Percentiles rank a stretch among this genome's conserved stretches.
phyloP scores from a whole-genome alignment of 2,888 invertebrate species.

The Drosophila algonquin region DNA sequence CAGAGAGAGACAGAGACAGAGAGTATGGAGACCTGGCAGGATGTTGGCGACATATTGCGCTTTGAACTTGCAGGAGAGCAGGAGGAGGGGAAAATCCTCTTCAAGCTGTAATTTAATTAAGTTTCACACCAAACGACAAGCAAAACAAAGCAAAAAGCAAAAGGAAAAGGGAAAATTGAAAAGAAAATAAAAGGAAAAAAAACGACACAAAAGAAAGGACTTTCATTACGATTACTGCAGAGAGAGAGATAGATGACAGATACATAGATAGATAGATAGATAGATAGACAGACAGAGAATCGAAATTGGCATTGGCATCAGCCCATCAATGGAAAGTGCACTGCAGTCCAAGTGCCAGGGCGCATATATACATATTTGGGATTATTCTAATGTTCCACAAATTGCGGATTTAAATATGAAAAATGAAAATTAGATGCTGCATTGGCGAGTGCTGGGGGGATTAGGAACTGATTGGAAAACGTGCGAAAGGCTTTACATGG shows the following conservation, averaged over 20 bases:
- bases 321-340: constrained; percentile 1
- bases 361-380: not conserved
- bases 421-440: constrained; percentile 8
- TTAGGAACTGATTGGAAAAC: constrained; percentile 21
- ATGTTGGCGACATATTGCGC: constrained; percentile 51
- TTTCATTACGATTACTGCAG: no score
- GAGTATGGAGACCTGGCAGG: constrained; percentile 16
- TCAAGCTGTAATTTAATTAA: constrained; percentile 70
- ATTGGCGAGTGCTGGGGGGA: constrained; percentile 22
- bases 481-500: not conserved
- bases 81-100: constrained; percentile 1
- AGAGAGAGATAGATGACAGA: constrained; percentile 21
- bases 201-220: constrained; percentile 18
- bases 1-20: no score
- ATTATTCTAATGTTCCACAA: constrained; percentile 11
- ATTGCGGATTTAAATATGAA: constrained; percentile 32
- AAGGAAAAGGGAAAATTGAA: constrained; percentile 7
- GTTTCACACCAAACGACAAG: constrained; percentile 49
- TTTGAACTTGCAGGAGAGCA: constrained; percentile 37
- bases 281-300: constrained; percentile 38
- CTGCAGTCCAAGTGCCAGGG: constrained; percentile 5
- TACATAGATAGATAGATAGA: constrained; percentile 14
- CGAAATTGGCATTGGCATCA: constrained; percentile 7
- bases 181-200: not conserved
- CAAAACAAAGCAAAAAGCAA: constrained; percentile 43